Evolutionary conservation across 1,140 invertebrate genomes (phyloP).

Genomic region (Anoplophora glabripennis): DNA sequence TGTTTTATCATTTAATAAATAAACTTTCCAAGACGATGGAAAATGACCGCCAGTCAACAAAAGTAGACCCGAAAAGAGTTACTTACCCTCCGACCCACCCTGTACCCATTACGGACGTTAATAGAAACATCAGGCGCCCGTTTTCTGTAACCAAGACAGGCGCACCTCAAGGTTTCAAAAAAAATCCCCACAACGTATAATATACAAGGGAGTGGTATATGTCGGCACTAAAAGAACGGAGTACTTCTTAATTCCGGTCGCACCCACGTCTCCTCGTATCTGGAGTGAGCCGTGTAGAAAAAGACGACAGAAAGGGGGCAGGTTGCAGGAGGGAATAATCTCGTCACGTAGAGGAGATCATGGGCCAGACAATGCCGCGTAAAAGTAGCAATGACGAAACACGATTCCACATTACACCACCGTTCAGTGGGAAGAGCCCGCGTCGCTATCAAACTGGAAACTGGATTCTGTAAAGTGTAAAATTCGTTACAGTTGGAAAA

Average conservation of each 20-base stretch:
- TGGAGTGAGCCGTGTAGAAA: not conserved
- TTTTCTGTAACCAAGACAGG: too few relatives aligned
- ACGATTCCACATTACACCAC: conserved; percentile 25
- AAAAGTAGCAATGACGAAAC: conserved; percentile 36
- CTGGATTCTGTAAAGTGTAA: too few relatives aligned
- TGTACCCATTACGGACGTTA: too few relatives aligned
- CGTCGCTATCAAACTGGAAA: too few relatives aligned
- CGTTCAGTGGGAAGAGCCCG: conserved; percentile 10
- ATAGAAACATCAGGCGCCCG: too few relatives aligned
- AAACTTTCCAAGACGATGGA: too few relatives aligned
- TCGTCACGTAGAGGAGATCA: conserved; percentile 24
- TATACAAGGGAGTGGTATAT: not conserved
- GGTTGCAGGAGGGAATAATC: conserved; percentile 13
- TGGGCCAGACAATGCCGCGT: conserved; percentile 25
- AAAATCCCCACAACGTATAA: not conserved
- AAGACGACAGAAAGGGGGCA: not conserved
- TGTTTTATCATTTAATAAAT: too few relatives aligned
- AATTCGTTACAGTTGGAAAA: too few relatives aligned
- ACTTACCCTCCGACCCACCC: too few relatives aligned
- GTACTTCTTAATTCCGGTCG: conserved; percentile 1
- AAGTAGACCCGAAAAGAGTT: too few relatives aligned
- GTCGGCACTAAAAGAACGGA: conserved; percentile 3
- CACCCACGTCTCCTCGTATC: not conserved
- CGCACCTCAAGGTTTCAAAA: too few relatives aligned
- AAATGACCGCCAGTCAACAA: too few relatives aligned